Conservation (phyloP, 2,797 vertebrate genomes). For the Falco columbarius region DNA sequence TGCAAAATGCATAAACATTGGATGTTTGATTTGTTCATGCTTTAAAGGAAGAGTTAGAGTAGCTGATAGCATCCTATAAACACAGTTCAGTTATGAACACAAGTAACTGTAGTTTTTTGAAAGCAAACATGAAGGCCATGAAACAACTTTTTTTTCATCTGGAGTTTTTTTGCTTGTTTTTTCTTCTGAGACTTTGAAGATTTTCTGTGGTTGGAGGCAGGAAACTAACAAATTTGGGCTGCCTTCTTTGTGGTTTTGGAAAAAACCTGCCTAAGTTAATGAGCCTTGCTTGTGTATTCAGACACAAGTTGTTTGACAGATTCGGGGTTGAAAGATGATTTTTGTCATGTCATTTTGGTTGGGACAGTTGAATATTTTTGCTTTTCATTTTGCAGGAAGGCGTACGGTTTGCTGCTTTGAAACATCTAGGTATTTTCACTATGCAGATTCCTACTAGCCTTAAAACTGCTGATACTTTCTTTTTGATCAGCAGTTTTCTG, state of each 20-base stretch:
- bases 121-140: fast-evolving
- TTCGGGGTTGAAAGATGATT: not conserved
- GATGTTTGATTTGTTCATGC: not conserved
- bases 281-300: not conserved
- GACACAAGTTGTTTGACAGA: not conserved
- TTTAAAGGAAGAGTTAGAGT: not conserved
- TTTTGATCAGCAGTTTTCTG: fast-evolving
- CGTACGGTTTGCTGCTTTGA: not conserved
- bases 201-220: not conserved
- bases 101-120: not conserved
- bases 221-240: not conserved
- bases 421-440: not conserved
- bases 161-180: not conserved
- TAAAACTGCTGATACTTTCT: not conserved
- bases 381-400: not conserved
- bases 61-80: not conserved
- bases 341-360: not conserved
- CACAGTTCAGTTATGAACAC: not conserved
- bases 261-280: not conserved
- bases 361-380: not conserved
- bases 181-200: not conserved
- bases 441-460: not conserved
- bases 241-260: not conserved
- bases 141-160: not conserved
- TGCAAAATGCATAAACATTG: not conserved